A percentile compares a stretch with the other conserved stretches of the same genome.
These are phyloP conservation scores for Gonioctena quinquepunctata DNA, from an alignment of 1,140 invertebrate genomes.

Conservation along the genomic window DNA sequence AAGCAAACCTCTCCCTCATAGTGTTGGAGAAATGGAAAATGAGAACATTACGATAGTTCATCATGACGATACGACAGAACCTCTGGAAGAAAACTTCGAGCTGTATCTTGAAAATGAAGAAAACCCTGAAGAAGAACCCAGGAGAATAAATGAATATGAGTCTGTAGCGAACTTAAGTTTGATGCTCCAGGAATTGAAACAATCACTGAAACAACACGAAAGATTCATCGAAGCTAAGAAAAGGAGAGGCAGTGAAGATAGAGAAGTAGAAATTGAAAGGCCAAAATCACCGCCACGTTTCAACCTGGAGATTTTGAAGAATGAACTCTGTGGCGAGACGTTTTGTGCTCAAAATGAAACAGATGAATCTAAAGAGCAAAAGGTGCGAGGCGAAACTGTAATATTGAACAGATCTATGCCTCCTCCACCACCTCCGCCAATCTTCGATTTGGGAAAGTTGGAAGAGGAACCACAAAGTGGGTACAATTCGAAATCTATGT, in stretches of 20 bases:
- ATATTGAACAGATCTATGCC: neutral
- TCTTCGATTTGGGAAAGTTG: neutral
- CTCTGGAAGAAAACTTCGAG: slow-evolving; percentile 32
- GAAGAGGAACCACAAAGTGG: neutral
- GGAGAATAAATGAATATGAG: neutral
- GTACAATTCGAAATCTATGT: slow-evolving; percentile 16
- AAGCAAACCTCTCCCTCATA: neutral
- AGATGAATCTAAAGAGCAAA: neutral
- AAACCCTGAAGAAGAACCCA: neutral
- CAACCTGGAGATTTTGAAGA: slow-evolving; percentile 11
- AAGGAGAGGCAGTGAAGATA: slow-evolving; percentile 22
- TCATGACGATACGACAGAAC: slow-evolving; percentile 24
- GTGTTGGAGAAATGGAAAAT: neutral
- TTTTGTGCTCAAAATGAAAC: neutral
- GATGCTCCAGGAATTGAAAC: slow-evolving; percentile 33
- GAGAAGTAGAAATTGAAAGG: slow-evolving; percentile 1
- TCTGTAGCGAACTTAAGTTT: slow-evolving; percentile 24
- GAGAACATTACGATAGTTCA: neutral
- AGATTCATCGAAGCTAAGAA: slow-evolving; percentile 31
- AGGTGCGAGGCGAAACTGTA: neutral
- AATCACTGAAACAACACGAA: slow-evolving; percentile 33
- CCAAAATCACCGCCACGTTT: slow-evolving; percentile 18
- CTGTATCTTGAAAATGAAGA: slow-evolving; percentile 24
- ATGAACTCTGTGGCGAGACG: neutral
- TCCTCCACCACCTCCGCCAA: slow-evolving; percentile 18